Percentiles rank a stretch among this genome's conserved stretches.
These are phyloP conservation scores for Acropora yongei DNA, from an alignment of 64 coral and sea anemone species.

Conservation along the genomic window DNA sequence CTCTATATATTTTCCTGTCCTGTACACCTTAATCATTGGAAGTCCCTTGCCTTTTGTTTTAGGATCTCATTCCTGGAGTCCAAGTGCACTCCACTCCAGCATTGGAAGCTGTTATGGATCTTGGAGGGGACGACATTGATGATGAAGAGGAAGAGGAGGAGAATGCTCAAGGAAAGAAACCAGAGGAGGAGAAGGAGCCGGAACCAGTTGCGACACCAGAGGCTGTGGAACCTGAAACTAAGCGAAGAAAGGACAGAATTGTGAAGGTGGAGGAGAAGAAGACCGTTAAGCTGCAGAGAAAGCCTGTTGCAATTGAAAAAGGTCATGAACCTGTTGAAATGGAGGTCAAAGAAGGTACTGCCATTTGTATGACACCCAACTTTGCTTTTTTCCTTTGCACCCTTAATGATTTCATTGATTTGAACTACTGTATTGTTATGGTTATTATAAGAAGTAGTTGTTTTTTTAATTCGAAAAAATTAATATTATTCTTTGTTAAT, in stretches of 20 bases:
- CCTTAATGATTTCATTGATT: neutral
- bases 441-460: too few species aligned
- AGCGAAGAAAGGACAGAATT: constrained; percentile 76
- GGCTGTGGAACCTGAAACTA: constrained; percentile 43
- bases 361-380: too few species aligned
- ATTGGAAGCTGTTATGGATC: constrained; percentile 95
- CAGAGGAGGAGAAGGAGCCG: constrained; percentile 28
- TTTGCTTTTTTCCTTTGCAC: too few species aligned
- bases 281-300: constrained; percentile 77
- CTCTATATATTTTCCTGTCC: too few species aligned
- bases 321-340: constrained; percentile 59
- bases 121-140: constrained; percentile 85
- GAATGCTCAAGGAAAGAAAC: neutral
- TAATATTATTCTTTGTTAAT: neutral
- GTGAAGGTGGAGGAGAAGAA: constrained; percentile 95
- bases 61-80: constrained; percentile 96
- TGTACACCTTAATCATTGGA: too few species aligned
- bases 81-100: constrained; percentile 94
- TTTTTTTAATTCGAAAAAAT: neutral
- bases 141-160: constrained; percentile 70
- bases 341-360: constrained; percentile 81
- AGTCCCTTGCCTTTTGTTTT: neutral
- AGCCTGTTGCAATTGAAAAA: constrained; percentile 34
- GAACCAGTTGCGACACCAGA: constrained; percentile 51
- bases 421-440: neutral